Evolutionary conservation across 2,113 vertebrate species (phyloP), one percentile per base, ranked within the genome.

Genomic region (Gadus macrocephalus): DNA sequence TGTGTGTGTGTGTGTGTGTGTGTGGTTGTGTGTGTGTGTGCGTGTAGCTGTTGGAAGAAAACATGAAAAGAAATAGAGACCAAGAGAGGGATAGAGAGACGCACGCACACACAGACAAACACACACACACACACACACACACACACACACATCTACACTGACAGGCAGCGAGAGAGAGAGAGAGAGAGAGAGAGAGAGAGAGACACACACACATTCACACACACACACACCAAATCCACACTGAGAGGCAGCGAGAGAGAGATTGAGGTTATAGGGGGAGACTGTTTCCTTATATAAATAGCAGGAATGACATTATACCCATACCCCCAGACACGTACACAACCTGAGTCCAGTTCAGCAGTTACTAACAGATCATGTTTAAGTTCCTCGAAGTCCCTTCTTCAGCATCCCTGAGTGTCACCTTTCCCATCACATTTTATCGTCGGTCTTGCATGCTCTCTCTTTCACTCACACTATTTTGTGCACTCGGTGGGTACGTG

Each of bases 361-460:
- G 75, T 73, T 62, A 22, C 25, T 68, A 53, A 70, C 70, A 71
- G 80, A 85, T 85, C 83, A 74, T 81, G 68, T 78, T 88, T 66
- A 78, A 70, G 79, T 90, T 90, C 87, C 87, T 89, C 82, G 77
- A 86, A 89, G 80, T 79, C 84, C 66, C 64, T 49, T 70, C 62
- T 80, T 77, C 15, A 81, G 76, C 20, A 58, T 3, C 70, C 49
- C 42, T 28, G 27, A 53, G 66, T 60, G 17, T 72, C 66, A 16
- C 35, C 60, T 64, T 72, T 72, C 71, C 8, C 8, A 14, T 49
- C 42, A 49, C 42, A 49, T 49, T 49, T 49, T 49, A 49, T 49
- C 8, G 42, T 49, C 42, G 8, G 9, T 14, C 42, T 49, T 3
- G 42, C 8, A 7, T 9, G 42, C 42, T 49, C 42, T 49, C 38